Evolutionary conservation across 2,113 vertebrate genomes (phyloP).

Genomic region (Enhydra lutris): DNA sequence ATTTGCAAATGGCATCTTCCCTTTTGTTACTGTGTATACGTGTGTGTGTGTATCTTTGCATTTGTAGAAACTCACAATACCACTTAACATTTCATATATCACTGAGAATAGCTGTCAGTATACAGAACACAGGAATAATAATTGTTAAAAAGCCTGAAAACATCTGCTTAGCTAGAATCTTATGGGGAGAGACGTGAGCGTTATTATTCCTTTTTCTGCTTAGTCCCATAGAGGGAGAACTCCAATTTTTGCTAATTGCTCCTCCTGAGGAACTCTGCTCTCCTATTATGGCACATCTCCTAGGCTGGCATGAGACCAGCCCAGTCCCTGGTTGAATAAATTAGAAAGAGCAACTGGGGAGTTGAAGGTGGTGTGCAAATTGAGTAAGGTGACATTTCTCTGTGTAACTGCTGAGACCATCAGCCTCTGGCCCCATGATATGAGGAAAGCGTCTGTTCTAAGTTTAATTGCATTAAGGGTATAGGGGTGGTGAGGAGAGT

Average conservation of each 20-base stretch:
- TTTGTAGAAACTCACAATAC: neutral
- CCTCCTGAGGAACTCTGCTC: slow-evolving; percentile 51
- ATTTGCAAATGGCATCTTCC: slow-evolving; percentile 22
- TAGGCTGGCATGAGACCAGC: slow-evolving; percentile 23
- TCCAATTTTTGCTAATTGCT: slow-evolving; percentile 44
- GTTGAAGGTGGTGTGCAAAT: neutral
- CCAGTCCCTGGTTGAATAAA: slow-evolving; percentile 30
- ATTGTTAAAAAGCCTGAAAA: neutral
- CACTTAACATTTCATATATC: neutral
- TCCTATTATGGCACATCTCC: slow-evolving; percentile 22
- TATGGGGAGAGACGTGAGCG: neutral
- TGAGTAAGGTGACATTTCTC: neutral
- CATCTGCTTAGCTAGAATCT: slow-evolving; percentile 24
- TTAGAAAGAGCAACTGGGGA: slow-evolving; percentile 32
- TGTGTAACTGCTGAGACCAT: neutral
- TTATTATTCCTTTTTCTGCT: slow-evolving; percentile 9
- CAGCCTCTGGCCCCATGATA: neutral
- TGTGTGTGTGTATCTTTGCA: neutral
- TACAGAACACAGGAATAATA: neutral
- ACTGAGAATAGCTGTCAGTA: neutral
- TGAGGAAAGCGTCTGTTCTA: neutral
- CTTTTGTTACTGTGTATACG: neutral
- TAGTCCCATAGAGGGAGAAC: neutral
- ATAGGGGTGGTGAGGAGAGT: neutral
- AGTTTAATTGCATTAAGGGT: neutral